A percentile compares a stretch with the other conserved stretches of the same genome.
phyloP scores from a whole-genome alignment of 2,888 invertebrate species.

The Acanthococcus lagerstroemiae region DNA sequence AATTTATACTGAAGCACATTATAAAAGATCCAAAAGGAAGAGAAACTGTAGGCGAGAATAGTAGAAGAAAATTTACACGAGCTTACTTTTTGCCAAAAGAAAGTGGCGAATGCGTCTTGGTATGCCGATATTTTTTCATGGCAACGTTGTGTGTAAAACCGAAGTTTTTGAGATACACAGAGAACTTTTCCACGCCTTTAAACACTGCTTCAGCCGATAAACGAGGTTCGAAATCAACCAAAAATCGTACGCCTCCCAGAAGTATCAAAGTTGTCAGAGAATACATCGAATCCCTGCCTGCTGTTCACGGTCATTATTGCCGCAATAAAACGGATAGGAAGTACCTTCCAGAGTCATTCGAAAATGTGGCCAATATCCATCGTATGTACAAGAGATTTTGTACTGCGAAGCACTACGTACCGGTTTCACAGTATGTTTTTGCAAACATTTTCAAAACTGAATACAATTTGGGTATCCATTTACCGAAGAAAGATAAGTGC shows the following conservation, averaged over 20 bases:
- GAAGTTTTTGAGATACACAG: neutral
- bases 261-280: neutral
- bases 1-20: no score
- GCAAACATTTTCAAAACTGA: conserved; percentile 8
- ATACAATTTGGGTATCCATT: conserved; percentile 11
- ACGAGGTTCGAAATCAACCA: conserved; percentile 1
- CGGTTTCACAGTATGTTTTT: conserved; percentile 9
- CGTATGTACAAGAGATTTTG: conserved; percentile 3
- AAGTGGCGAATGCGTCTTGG: neutral
- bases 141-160: neutral
- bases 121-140: neutral
- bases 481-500: conserved; percentile 18
- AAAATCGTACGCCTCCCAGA: conserved; percentile 7
- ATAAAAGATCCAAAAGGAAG: no score
- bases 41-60: no score
- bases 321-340: neutral
- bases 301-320: conserved; percentile 2
- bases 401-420: neutral
- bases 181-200: neutral
- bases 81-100: neutral
- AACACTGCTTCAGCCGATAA: neutral
- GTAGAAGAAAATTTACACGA: neutral
- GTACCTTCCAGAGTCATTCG: neutral
- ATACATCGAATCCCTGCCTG: conserved; percentile 17
- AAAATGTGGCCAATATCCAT: neutral